Conservation (phyloP, 2,797 vertebrate species). For the Lagorchestes hirsutus region DNA sequence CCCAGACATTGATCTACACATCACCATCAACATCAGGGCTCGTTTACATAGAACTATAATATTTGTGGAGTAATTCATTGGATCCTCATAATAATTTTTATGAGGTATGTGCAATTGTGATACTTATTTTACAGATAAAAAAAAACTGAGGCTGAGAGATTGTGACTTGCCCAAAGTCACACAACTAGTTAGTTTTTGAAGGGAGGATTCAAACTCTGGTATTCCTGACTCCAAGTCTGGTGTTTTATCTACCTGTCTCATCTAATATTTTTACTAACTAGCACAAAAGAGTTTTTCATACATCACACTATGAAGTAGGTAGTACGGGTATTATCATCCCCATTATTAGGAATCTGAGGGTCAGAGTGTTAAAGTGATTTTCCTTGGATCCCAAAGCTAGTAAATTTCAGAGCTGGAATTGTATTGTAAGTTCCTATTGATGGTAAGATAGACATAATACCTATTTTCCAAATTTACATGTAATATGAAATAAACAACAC, state of each 20-base stretch:
- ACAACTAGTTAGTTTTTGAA: neutral
- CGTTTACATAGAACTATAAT: neutral
- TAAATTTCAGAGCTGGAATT: neutral
- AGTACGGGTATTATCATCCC: neutral
- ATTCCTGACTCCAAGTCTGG: neutral
- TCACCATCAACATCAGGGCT: neutral
- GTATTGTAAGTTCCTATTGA: neutral
- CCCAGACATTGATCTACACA: neutral
- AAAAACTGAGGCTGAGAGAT: neutral
- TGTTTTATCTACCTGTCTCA: neutral
- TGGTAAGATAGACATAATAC: neutral
- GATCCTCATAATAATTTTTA: neutral
- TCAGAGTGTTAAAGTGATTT: neutral
- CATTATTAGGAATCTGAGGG: neutral
- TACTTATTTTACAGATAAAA: neutral
- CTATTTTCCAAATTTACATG: neutral
- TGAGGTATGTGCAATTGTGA: neutral
- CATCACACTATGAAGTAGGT: neutral
- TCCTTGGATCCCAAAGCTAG: neutral
- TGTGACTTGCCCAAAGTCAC: neutral
- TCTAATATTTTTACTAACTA: neutral
- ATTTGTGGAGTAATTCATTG: neutral
- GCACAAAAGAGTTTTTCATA: neutral
- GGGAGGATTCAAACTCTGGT: neutral
- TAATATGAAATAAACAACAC: neutral